Conservation (phyloP, 1,140 invertebrate genomes). For the Apolygus lucorum region DNA sequence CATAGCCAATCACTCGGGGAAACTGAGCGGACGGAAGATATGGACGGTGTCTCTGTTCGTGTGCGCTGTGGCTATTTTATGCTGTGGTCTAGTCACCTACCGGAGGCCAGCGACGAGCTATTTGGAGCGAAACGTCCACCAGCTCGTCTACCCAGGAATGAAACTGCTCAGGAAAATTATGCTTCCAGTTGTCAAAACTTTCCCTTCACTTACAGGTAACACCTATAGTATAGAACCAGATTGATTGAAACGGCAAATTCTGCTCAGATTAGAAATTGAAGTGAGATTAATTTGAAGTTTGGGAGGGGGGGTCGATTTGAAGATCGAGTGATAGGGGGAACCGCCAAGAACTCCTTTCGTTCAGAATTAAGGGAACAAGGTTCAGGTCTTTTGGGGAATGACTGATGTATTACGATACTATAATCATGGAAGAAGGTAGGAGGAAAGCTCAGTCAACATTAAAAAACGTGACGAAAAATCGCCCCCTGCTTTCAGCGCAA, state of each 20-base stretch:
- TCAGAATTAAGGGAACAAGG: too few species aligned
- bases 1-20: neutral
- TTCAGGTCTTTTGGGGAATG: too few species aligned
- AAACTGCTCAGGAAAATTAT: conserved; percentile 50
- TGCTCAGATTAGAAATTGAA: conserved; percentile 13
- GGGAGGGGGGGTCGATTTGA: neutral
- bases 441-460: too few species aligned
- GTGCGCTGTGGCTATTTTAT: conserved; percentile 4
- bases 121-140: conserved; percentile 53
- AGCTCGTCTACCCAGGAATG: conserved; percentile 58
- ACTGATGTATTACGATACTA: too few species aligned
- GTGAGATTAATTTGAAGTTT: conserved; percentile 12
- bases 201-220: conserved; percentile 53
- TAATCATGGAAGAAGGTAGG: too few species aligned
- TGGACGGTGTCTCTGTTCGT: conserved; percentile 5
- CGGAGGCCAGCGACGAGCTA: conserved; percentile 44
- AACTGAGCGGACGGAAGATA: neutral
- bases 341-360: too few species aligned
- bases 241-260: conserved; percentile 10
- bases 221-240: conserved; percentile 28
- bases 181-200: conserved; percentile 50
- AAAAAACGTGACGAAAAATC: too few species aligned
- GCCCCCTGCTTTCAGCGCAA: too few species aligned
- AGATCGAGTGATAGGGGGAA: neutral
- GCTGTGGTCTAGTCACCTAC: conserved; percentile 11